Evolutionary conservation across 2,888 invertebrate species (phyloP).

Genomic region (Cerastis leucographa): DNA sequence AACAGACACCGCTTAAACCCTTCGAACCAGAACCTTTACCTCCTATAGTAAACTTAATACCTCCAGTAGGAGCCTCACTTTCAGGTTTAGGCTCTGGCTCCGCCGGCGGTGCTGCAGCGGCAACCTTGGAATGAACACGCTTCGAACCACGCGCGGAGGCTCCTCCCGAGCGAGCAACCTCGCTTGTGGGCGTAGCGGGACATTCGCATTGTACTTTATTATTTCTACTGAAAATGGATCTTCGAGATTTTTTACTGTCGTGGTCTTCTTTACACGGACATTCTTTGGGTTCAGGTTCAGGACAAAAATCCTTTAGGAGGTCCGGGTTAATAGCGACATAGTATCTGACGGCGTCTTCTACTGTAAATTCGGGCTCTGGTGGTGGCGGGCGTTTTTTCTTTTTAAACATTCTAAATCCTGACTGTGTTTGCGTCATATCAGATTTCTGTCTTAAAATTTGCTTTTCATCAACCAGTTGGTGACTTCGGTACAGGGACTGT

Average conservation of each 20-base stretch:
- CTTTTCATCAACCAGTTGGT: slow-evolving; percentile 12
- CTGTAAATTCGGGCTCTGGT: slow-evolving; percentile 68
- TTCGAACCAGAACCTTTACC: slow-evolving; percentile 78
- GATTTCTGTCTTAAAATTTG: slow-evolving; percentile 69
- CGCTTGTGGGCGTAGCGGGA: not conserved
- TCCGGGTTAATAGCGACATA: slow-evolving; percentile 47
- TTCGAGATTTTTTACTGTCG: not conserved
- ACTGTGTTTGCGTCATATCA: slow-evolving; percentile 76
- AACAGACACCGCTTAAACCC: slow-evolving; percentile 76
- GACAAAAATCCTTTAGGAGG: slow-evolving; percentile 21
- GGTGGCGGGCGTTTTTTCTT: slow-evolving; percentile 57
- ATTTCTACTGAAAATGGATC: not conserved
- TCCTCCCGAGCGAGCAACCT: not conserved
- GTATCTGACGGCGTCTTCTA: slow-evolving; percentile 77
- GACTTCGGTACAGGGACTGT: not conserved
- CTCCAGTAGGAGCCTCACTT: slow-evolving; percentile 55
- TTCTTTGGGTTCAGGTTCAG: not conserved
- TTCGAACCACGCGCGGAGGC: not conserved
- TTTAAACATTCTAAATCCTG: slow-evolving; percentile 78
- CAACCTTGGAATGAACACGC: not conserved
- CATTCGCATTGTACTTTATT: slow-evolving; percentile 24
- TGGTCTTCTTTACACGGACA: slow-evolving; percentile 16
- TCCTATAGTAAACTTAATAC: slow-evolving; percentile 72
- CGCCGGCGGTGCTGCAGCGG: not conserved
- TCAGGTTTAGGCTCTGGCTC: not conserved